These are phyloP conservation scores for Perizoma flavofasciatum DNA, from an alignment of 2,888 invertebrate species.

Conservation along the genomic window DNA sequence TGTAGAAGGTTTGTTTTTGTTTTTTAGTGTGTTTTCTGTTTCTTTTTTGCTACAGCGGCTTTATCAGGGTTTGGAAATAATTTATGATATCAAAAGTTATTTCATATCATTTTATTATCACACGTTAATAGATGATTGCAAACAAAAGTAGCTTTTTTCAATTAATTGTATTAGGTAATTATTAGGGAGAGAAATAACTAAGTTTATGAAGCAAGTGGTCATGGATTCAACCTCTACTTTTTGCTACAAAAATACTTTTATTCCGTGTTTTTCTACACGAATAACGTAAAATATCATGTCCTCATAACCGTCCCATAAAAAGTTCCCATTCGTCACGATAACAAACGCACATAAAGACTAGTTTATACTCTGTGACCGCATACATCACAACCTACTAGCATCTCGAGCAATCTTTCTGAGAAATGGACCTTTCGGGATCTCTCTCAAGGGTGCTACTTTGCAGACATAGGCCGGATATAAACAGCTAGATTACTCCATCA, in stretches of 20 bases:
- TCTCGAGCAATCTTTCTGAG: conserved; percentile 45
- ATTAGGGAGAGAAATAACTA: too few relatives aligned
- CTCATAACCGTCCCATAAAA: conserved; percentile 25
- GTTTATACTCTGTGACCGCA: conserved; percentile 16
- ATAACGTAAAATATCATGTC: conserved; percentile 16
- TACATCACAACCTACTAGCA: conserved; percentile 20
- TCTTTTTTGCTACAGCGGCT: too few relatives aligned
- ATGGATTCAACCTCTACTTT: background rate
- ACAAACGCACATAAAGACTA: conserved; percentile 14
- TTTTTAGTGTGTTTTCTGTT: too few relatives aligned
- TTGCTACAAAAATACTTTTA: background rate
- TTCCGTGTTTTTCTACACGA: conserved; percentile 2
- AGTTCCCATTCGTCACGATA: conserved; percentile 21
- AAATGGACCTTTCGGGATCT: conserved; percentile 21
- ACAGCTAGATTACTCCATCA: conserved; percentile 2
- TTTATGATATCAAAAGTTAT: too few relatives aligned
- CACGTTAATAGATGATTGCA: too few relatives aligned
- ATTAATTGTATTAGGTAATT: too few relatives aligned
- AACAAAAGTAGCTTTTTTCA: too few relatives aligned
- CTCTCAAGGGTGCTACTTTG: conserved; percentile 16
- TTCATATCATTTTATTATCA: too few relatives aligned
- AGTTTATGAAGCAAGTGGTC: background rate
- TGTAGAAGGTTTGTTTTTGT: too few relatives aligned
- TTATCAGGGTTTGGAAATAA: too few relatives aligned
- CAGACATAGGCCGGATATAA: background rate